Base-by-base conservation (phyloP, 2,113 vertebrate genomes). In the Amazona vittata region DNA sequence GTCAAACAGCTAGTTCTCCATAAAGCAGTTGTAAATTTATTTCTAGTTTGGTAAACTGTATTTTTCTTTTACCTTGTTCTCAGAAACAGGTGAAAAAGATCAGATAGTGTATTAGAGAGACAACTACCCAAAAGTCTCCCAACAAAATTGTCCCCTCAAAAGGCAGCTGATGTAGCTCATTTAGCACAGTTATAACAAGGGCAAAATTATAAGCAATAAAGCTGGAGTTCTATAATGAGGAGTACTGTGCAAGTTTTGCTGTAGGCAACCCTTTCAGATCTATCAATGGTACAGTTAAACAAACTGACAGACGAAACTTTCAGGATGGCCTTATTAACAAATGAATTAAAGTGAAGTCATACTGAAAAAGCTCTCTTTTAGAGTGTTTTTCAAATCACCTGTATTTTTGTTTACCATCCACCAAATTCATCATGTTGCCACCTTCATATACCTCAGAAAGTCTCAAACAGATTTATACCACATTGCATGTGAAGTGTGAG, bases 401-500 rank as follows among this genome's bases (percentile, higher is more conserved):
- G 65, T 78, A 77, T 87, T 95, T 96, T 96, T 97, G 62, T 63
- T 14, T 87, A 91, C 43, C 37, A 4, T 70, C 63, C 89, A 94
- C 93, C 93, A 90, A 96, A 96, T 93, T 93, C 84, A 67, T 77
- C 7, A 17, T 82, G 73, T 91, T 97, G 73, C 91, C 94, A 97
- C 91, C 92, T 97, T 89, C 47, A 2, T 91, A 64, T 85, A 89
- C 64, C 44, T 76, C 18, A 76, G 94, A 93, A 96, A 96, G 81
- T 89, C 90, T 97, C 64, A 84, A 93, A 97, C 79, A 95, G 94
- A 93, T 93, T 94, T 95, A 81, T 92, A 90, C 55, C 76, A 92
- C 94, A 55, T 89, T 95, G 83, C 93, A 97, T 69, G 88, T 94
- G 96, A 97, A 93, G 97, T 97, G 96, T 75, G 96, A 97, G 84